A percentile compares a stretch with the other conserved stretches of the same genome.
Evolutionary conservation across 1,140 invertebrate genomes (phyloP).

Genomic region (Eciton burchellii): DNA sequence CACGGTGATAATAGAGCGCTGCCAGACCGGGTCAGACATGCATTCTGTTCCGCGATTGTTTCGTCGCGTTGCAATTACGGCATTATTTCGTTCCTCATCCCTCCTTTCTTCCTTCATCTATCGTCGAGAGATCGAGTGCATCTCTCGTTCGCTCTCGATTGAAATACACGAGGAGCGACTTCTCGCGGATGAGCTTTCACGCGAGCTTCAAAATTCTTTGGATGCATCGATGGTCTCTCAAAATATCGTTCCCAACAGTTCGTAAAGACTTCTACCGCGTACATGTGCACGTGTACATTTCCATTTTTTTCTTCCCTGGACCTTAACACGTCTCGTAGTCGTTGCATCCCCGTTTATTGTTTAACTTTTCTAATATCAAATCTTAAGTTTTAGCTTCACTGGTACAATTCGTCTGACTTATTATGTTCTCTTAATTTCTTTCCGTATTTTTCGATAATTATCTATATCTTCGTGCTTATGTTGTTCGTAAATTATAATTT

Average conservation of each 20-base stretch:
- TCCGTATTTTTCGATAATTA: too few relatives aligned
- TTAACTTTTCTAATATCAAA: too few relatives aligned
- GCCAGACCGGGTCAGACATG: constrained; percentile 22
- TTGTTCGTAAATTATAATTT: too few relatives aligned
- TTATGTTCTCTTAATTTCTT: too few relatives aligned
- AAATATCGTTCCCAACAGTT: neutral
- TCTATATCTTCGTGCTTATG: too few relatives aligned
- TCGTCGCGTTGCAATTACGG: constrained; percentile 17
- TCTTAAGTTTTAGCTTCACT: too few relatives aligned
- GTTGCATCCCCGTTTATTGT: too few relatives aligned
- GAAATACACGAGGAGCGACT: neutral
- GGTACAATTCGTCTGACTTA: too few relatives aligned
- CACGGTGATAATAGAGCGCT: constrained; percentile 2
- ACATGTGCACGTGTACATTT: too few relatives aligned
- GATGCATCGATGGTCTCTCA: neutral
- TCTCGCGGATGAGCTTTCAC: neutral
- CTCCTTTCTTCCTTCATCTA: neutral
- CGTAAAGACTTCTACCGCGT: neutral
- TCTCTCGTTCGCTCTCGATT: neutral
- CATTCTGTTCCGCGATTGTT: constrained; percentile 28
- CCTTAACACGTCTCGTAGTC: too few relatives aligned
- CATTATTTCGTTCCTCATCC: constrained; percentile 7
- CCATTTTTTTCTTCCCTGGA: too few relatives aligned
- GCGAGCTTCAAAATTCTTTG: neutral
- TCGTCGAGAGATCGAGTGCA: neutral